Conservation (phyloP, 2,113 vertebrate species). For the Petroica traversi region DNA sequence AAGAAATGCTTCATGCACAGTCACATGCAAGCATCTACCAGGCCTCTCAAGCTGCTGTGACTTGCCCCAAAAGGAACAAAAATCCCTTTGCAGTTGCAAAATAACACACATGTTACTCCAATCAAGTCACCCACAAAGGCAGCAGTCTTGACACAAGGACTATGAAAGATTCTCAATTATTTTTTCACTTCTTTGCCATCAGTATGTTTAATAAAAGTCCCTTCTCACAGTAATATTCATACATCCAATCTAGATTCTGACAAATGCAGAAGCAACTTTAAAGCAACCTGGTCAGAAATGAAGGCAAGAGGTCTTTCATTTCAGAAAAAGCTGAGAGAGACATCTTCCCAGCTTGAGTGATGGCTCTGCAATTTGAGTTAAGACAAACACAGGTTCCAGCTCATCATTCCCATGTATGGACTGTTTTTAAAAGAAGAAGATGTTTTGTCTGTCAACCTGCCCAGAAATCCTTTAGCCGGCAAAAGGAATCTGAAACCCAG, state of each 20-base stretch:
- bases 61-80: neutral
- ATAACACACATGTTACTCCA: neutral
- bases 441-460: constrained; percentile 41
- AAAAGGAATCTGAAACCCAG: constrained; percentile 6
- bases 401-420: neutral
- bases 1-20: neutral
- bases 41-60: neutral
- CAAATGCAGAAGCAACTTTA: neutral
- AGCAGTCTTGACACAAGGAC: neutral
- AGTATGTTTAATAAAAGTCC: neutral
- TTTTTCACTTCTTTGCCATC: neutral
- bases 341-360: neutral
- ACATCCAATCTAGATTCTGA: neutral
- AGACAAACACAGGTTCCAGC: neutral
- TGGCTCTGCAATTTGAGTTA: constrained; percentile 11
- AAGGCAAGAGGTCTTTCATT: neutral
- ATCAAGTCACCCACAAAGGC: neutral
- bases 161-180: neutral
- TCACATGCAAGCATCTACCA: neutral
- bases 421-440: constrained; percentile 7
- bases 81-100: neutral
- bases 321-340: neutral
- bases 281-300: neutral
- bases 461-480: neutral
- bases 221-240: neutral